Conservation (phyloP, 2,113 vertebrate species). For the Melanotaenia duboulayi region DNA sequence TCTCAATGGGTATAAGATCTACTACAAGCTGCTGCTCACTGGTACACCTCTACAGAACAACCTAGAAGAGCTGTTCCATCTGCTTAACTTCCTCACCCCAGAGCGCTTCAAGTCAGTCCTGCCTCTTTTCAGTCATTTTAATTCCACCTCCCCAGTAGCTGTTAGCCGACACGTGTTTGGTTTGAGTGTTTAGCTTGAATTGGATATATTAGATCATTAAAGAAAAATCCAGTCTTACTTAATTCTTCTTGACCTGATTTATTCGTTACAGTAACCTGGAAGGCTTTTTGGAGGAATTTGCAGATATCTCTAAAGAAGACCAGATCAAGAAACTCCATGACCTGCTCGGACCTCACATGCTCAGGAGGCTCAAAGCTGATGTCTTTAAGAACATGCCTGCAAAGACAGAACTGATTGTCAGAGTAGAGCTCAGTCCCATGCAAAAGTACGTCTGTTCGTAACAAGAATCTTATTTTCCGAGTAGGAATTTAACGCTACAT, state of each 20-base stretch:
- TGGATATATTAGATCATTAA: too few relatives aligned
- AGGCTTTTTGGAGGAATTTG: constrained; percentile 98
- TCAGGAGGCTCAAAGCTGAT: constrained; percentile 92
- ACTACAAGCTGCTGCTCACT: constrained; percentile 97
- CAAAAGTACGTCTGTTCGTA: constrained; percentile 88
- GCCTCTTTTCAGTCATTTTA: not conserved
- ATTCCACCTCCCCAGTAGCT: not conserved
- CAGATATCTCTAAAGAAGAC: constrained; percentile 98
- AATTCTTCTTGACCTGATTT: not conserved
- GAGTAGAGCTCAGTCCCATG: constrained; percentile 98
- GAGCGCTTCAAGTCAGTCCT: constrained; percentile 94
- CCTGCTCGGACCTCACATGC: constrained; percentile 97
- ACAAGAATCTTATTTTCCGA: not conserved
- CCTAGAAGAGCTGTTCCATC: constrained; percentile 96
- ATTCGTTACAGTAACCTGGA: constrained; percentile 91
- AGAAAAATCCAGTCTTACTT: not conserved
- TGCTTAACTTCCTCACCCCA: constrained; percentile 98
- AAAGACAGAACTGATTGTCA: constrained; percentile 96
- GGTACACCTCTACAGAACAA: constrained; percentile 99
- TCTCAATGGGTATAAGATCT: constrained; percentile 97
- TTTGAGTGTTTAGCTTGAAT: not conserved
- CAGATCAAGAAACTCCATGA: constrained; percentile 99
- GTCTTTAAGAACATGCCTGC: constrained; percentile 99
- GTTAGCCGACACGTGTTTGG: not conserved
- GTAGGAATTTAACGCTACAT: too few relatives aligned